Evolutionary conservation across 2,797 vertebrate genomes (phyloP).

Genomic region (Lindbergichthys nudifrons): DNA sequence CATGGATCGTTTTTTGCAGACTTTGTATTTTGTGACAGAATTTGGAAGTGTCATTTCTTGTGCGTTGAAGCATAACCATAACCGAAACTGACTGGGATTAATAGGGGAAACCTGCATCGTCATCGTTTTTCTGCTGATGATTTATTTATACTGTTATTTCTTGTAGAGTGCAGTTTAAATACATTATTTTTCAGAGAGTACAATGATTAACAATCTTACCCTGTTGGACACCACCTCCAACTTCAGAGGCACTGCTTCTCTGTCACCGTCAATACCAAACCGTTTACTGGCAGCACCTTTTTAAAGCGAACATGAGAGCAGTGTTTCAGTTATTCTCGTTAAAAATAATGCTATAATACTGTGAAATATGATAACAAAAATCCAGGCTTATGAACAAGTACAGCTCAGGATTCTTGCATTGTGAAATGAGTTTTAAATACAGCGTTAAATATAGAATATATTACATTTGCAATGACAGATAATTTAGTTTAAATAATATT

Average conservation of each 20-base stretch:
- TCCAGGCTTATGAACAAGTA: neutral
- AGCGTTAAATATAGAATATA: neutral
- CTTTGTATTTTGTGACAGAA: conserved; percentile 15
- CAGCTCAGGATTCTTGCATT: neutral
- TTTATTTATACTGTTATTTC: neutral
- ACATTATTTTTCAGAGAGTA: neutral
- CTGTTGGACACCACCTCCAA: conserved; percentile 93
- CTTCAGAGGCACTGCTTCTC: conserved; percentile 94
- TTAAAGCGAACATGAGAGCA: neutral
- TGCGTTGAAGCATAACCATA: neutral
- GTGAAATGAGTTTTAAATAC: neutral
- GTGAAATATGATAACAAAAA: neutral
- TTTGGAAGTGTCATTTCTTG: conserved; percentile 22
- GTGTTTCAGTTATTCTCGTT: no score
- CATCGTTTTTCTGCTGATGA: neutral
- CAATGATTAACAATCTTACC: conserved; percentile 75
- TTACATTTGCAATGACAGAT: neutral
- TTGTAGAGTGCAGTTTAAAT: neutral
- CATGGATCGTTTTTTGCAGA: conserved; percentile 1
- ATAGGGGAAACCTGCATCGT: neutral
- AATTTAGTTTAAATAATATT: neutral
- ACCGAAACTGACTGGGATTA: conserved; percentile 6
- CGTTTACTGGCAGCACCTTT: conserved; percentile 94
- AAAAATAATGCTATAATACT: neutral
- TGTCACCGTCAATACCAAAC: conserved; percentile 95